A percentile compares a stretch with the other conserved stretches of the same genome.
Conservation (phyloP, 2,888 invertebrate species). For the Papilio protenor region DNA sequence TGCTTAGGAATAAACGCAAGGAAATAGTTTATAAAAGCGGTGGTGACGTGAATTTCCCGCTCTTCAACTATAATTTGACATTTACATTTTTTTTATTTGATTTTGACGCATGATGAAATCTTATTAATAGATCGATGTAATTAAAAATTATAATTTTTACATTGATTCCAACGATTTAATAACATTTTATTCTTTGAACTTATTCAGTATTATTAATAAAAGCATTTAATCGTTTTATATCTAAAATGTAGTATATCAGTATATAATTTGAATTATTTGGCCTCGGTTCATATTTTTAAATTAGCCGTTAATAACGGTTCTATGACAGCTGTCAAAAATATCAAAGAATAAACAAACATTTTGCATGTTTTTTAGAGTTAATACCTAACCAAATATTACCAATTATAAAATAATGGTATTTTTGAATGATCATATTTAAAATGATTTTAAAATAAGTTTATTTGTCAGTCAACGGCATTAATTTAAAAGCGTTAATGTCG, state of each 20-base stretch:
- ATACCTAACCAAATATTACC: not conserved
- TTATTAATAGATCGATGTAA: not conserved
- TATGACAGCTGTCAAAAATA: not conserved
- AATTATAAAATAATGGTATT: not conserved
- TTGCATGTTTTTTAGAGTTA: not conserved
- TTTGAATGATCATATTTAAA: not conserved
- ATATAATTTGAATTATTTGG: no score
- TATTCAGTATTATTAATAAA: conserved; percentile 17
- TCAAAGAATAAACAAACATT: not conserved
- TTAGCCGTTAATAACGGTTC: not conserved
- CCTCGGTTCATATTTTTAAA: not conserved
- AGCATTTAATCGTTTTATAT: conserved; percentile 11
- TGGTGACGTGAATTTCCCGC: not conserved
- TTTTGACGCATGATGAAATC: not conserved
- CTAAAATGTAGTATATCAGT: not conserved
- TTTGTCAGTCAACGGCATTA: conserved; percentile 28
- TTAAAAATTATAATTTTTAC: not conserved
- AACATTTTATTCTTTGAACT: not conserved
- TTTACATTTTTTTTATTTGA: not conserved
- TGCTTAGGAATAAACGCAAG: not conserved
- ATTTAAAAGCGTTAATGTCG: conserved; percentile 9
- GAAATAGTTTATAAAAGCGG: not conserved
- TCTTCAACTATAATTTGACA: not conserved
- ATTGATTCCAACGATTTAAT: not conserved
- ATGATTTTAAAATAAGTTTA: conserved; percentile 29